Percentiles rank a stretch among this genome's conserved stretches.
phyloP scores from a whole-genome alignment of 2,797 vertebrate genomes.

The Psittacula derbiana region DNA sequence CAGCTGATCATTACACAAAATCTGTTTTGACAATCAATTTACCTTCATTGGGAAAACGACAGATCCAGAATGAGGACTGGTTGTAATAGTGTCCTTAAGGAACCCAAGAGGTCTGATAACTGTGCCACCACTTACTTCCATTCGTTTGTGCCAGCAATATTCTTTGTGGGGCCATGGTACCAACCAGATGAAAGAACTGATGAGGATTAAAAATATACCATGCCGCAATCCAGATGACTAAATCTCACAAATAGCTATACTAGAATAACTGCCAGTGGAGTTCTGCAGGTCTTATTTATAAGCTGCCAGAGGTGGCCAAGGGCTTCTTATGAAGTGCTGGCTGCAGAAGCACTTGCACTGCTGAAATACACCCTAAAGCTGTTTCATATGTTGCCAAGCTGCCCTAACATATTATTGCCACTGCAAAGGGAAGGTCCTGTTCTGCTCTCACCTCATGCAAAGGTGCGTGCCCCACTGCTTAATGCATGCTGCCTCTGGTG shows the following conservation, averaged over 20 bases:
- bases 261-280: background rate
- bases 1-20: background rate
- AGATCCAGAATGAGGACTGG: background rate
- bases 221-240: background rate
- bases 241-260: background rate
- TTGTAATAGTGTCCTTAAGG: background rate
- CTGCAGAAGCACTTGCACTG: background rate
- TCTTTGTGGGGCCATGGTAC: background rate
- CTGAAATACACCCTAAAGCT: background rate
- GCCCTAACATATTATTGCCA: background rate
- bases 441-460: background rate
- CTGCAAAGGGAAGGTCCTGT: background rate
- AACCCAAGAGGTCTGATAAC: background rate
- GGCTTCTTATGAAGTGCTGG: background rate
- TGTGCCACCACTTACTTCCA: background rate
- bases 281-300: background rate
- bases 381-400: background rate
- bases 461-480: fast-evolving
- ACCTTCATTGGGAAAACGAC: background rate
- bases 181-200: background rate
- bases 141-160: background rate
- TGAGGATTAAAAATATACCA: background rate
- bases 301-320: background rate
- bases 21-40: background rate
- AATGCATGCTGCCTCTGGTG: background rate